A percentile compares a stretch with the other conserved stretches of the same genome.
phyloP scores from a whole-genome alignment of 37 sponge, comb jelly and placozoan genomes.

The Bolinopsis microptera region DNA sequence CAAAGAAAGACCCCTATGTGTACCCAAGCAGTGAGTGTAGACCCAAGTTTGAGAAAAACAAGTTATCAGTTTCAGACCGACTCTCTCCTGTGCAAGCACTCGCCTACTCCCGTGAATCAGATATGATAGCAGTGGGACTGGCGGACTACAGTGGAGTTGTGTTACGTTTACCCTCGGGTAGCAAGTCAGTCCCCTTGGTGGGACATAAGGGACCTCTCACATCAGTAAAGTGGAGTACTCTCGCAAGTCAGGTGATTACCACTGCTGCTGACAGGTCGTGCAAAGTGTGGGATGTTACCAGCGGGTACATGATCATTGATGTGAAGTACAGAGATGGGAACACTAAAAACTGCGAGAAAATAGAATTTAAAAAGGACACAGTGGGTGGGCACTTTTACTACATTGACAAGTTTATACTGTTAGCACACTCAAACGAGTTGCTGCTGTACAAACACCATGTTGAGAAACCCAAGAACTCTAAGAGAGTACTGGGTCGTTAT shows the following conservation, averaged over 20 bases:
- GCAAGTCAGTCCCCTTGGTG: constrained; percentile 10
- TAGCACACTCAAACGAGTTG: constrained; percentile 72
- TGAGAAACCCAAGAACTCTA: constrained; percentile 68
- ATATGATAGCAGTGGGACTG: constrained; percentile 47
- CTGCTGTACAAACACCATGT: constrained; percentile 89
- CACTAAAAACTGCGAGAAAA: constrained; percentile 58
- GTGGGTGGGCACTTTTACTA: constrained; percentile 86
- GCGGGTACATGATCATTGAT: not conserved
- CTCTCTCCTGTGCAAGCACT: constrained; percentile 28
- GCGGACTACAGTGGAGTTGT: constrained; percentile 29
- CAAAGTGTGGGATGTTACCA: constrained; percentile 23
- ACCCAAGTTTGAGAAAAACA: not conserved
- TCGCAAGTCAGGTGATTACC: not conserved
- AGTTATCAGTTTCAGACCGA: constrained; percentile 23
- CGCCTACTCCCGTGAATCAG: constrained; percentile 26
- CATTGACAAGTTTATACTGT: constrained; percentile 93
- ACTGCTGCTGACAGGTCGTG: constrained; percentile 17
- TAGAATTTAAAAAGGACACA: constrained; percentile 70
- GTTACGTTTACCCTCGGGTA: not conserved
- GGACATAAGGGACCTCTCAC: constrained; percentile 41
- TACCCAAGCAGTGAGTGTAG: constrained; percentile 47
- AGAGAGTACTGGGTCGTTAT: not conserved
- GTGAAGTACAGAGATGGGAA: constrained; percentile 30
- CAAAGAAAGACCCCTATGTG: not conserved
- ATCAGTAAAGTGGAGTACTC: constrained; percentile 1